These are phyloP conservation scores for Leuciscus waleckii DNA, from an alignment of 2,797 vertebrate genomes.

Conservation along the genomic window DNA sequence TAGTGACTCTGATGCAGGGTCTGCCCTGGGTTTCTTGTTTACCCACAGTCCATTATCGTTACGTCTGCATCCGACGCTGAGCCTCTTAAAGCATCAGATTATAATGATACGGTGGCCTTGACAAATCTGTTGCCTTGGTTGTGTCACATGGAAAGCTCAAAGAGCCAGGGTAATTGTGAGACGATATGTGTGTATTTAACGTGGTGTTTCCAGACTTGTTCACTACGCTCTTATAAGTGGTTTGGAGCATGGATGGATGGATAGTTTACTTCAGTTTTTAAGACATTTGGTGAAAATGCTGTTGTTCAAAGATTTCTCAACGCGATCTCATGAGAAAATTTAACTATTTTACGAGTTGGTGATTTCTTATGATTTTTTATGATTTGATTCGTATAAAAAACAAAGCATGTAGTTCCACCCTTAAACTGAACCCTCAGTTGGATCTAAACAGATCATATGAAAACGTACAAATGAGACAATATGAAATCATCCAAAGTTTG, in stretches of 20 bases:
- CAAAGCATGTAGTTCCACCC: background rate
- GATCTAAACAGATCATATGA: no score
- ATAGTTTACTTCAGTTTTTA: background rate
- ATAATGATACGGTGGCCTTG: slow-evolving; percentile 57
- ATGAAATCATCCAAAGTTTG: background rate
- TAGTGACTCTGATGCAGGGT: slow-evolving; percentile 4
- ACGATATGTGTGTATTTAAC: background rate
- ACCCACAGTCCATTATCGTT: slow-evolving; percentile 37
- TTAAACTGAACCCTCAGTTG: no score
- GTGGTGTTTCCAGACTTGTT: background rate
- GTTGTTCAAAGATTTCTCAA: background rate
- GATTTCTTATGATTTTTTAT: background rate
- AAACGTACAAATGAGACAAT: background rate
- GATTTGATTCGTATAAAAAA: background rate
- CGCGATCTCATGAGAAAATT: background rate
- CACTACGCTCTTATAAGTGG: background rate
- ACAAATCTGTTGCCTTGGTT: slow-evolving; percentile 46
- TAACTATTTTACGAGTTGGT: background rate
- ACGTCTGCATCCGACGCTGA: slow-evolving; percentile 37
- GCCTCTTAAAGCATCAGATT: slow-evolving; percentile 49
- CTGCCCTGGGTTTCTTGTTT: slow-evolving; percentile 9
- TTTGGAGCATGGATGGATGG: background rate
- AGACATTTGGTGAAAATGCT: background rate
- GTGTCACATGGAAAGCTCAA: slow-evolving; percentile 50
- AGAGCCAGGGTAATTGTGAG: slow-evolving; percentile 16